Conservation (phyloP, 2,797 vertebrate species). For the Neomorphus geoffroyi region DNA sequence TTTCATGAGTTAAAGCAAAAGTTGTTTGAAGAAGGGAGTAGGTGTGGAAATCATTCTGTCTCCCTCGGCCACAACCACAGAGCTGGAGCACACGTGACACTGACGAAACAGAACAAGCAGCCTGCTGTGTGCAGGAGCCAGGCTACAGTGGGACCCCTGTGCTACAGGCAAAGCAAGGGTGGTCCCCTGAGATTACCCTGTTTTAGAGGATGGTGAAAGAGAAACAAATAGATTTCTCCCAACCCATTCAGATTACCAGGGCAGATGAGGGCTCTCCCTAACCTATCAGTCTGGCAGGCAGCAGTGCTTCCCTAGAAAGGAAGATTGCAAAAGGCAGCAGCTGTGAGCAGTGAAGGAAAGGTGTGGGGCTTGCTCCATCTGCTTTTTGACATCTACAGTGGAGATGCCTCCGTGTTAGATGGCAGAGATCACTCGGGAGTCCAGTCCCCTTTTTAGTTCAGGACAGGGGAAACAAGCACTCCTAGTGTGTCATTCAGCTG, state of each 20-base stretch:
- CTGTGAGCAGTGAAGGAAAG: neutral
- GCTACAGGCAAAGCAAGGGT: neutral
- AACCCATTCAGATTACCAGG: neutral
- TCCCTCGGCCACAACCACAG: neutral
- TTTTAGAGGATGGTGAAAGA: neutral
- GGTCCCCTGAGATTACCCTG: neutral
- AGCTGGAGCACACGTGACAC: neutral
- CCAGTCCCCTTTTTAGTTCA: neutral
- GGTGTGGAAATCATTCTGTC: neutral
- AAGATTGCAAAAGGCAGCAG: neutral
- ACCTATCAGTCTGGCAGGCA: neutral
- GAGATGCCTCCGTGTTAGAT: neutral
- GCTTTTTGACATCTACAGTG: neutral
- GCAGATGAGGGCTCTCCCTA: neutral
- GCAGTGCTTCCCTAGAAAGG: neutral
- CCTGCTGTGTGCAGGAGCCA: neutral
- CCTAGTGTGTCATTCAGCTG: neutral
- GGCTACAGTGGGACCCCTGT: neutral
- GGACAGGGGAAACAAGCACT: neutral
- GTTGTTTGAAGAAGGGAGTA: neutral
- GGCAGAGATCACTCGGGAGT: neutral
- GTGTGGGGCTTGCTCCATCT: neutral
- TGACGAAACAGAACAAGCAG: neutral
- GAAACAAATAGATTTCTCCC: neutral
- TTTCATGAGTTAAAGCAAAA: conserved; percentile 12